Conservation (phyloP, 1,140 invertebrate genomes). For the Drosophila leontia region DNA sequence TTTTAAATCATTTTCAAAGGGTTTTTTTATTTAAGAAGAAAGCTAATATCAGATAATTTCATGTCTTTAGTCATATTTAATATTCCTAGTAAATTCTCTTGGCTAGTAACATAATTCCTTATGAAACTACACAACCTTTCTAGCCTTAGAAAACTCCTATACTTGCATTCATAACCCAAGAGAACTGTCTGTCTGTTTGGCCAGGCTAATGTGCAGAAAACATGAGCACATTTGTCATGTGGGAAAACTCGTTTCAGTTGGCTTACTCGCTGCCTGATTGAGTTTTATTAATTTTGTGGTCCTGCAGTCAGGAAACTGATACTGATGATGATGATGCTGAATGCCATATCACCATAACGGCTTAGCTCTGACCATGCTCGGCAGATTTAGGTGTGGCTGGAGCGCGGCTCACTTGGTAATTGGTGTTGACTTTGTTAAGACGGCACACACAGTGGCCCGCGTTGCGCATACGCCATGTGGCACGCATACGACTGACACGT, state of each 20-base stretch:
- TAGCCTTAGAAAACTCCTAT: background rate
- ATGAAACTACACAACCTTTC: background rate
- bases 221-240: slow-evolving; percentile 47
- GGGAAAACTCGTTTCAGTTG: slow-evolving; percentile 25
- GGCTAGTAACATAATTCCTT: background rate
- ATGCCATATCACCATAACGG: background rate
- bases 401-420: slow-evolving; percentile 21
- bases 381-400: slow-evolving; percentile 4
- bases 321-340: slow-evolving; percentile 18
- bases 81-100: background rate
- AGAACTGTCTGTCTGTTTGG: slow-evolving; percentile 18
- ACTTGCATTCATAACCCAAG: slow-evolving; percentile 10
- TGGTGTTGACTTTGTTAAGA: slow-evolving; percentile 61
- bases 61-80: background rate
- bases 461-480: slow-evolving; percentile 72
- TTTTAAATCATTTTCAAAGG: background rate
- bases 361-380: background rate
- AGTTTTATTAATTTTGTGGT: slow-evolving; percentile 77
- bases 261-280: slow-evolving; percentile 45
- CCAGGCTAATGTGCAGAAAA: slow-evolving; percentile 63
- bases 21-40: too few species aligned
- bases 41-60: too few species aligned
- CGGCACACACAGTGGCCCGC: slow-evolving; percentile 30
- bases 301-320: slow-evolving; percentile 55
- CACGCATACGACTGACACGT: slow-evolving; percentile 61